Evolutionary conservation across 1,140 invertebrate species (phyloP).

Genomic region (Heliconius hewitsoni): DNA sequence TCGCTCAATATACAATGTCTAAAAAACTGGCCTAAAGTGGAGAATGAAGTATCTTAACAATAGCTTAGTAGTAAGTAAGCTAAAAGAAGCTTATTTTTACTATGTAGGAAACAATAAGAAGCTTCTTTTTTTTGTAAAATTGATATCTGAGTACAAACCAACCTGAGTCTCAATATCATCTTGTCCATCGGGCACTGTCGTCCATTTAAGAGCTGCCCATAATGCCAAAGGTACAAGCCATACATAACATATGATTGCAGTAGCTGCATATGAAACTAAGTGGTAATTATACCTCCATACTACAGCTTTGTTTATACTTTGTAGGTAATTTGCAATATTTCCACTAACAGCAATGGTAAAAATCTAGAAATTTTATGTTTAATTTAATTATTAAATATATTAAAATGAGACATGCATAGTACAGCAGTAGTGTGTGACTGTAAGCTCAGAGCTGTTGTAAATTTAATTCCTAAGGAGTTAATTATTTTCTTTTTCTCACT

Average conservation of each 20-base stretch:
- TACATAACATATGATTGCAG: constrained; percentile 94
- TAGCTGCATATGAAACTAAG: constrained; percentile 94
- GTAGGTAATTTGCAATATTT: constrained; percentile 95
- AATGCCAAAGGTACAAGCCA: constrained; percentile 91
- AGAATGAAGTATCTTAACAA: no score
- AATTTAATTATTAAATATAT: not conserved
- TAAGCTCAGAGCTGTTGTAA: no score
- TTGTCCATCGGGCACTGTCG: constrained; percentile 82
- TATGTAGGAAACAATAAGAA: no score
- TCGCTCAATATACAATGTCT: no score
- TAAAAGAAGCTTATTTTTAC: no score
- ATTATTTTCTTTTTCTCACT: no score
- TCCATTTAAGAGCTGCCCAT: constrained; percentile 94
- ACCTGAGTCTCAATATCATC: constrained; percentile 71
- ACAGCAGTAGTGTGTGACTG: no score
- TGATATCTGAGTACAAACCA: not conserved
- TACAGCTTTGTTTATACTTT: constrained; percentile 83
- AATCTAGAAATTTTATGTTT: constrained; percentile 71
- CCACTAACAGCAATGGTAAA: constrained; percentile 97
- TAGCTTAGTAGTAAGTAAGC: no score
- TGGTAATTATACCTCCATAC: constrained; percentile 97
- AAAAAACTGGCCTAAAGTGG: no score
- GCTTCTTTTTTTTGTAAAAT: not conserved
- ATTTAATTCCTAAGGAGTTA: no score
- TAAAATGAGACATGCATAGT: not conserved